A percentile compares a stretch with the other conserved stretches of the same genome.
These are phyloP conservation scores for Pelagia noctiluca DNA, from an alignment of 30 jellyfish, hydroid and myxozoan genomes.

Conservation along the genomic window DNA sequence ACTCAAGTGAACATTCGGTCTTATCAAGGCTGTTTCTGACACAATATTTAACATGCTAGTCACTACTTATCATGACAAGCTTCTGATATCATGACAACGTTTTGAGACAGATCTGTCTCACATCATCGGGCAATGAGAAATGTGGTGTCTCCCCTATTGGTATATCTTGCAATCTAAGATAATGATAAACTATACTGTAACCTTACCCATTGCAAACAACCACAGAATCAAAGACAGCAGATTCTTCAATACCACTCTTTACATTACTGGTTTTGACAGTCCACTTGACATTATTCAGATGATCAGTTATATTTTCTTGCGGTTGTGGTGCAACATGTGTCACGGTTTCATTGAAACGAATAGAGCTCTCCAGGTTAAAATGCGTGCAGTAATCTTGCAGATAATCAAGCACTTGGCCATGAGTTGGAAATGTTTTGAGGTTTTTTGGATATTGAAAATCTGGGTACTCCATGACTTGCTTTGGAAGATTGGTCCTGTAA, in stretches of 20 bases:
- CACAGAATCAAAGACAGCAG: slow-evolving; percentile 68
- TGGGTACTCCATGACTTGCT: slow-evolving; percentile 84
- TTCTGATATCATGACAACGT: not conserved
- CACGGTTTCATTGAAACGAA: slow-evolving; percentile 52
- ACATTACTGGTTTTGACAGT: slow-evolving; percentile 24
- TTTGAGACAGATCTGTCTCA: not conserved
- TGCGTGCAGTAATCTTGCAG: slow-evolving; percentile 48
- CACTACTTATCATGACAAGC: not conserved
- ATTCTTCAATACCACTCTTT: not conserved
- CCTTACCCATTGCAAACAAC: slow-evolving; percentile 89
- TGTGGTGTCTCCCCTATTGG: not conserved
- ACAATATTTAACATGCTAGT: not conserved
- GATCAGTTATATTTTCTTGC: not conserved
- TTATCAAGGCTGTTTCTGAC: too few species aligned
- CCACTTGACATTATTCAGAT: slow-evolving; percentile 24
- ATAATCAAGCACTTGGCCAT: slow-evolving; percentile 60
- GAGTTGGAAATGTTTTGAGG: slow-evolving; percentile 62
- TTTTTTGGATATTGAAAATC: slow-evolving; percentile 78
- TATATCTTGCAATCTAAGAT: not conserved
- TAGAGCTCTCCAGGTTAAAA: slow-evolving; percentile 32
- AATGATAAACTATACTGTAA: not conserved
- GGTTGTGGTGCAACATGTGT: slow-evolving; percentile 47
- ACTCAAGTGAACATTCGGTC: too few species aligned
- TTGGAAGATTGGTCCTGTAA: slow-evolving; percentile 84
- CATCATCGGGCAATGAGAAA: too few species aligned